Conservation (phyloP, 2,888 invertebrate genomes). For the Scaptomyza cyrtandrae region DNA sequence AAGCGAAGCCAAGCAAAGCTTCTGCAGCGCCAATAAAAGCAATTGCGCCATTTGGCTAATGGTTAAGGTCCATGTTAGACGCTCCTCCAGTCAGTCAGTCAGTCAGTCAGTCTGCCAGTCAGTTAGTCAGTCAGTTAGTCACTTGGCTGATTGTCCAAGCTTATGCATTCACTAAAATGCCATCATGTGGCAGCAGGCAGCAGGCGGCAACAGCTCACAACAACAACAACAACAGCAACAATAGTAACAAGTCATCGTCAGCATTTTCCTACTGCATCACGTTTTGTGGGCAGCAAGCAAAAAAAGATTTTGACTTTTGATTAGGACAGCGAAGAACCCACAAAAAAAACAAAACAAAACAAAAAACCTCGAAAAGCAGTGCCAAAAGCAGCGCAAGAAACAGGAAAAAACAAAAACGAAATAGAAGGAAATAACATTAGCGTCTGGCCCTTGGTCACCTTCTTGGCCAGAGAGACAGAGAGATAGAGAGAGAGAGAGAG, state of each 20-base stretch:
- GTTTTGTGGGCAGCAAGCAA: slow-evolving; percentile 72
- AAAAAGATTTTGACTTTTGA: slow-evolving; percentile 80
- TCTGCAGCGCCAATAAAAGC: slow-evolving; percentile 76
- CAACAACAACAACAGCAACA: slow-evolving; percentile 8
- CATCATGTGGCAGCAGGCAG: slow-evolving; percentile 55
- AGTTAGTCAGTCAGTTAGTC: slow-evolving; percentile 36
- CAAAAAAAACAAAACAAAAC: slow-evolving; percentile 27
- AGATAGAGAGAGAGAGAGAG: slow-evolving; percentile 19
- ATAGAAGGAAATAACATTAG: slow-evolving; percentile 24
- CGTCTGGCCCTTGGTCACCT: slow-evolving; percentile 63
- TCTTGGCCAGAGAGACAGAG: slow-evolving; percentile 22
- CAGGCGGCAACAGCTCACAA: slow-evolving; percentile 17
- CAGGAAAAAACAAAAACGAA: neutral
- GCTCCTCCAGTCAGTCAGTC: slow-evolving; percentile 45
- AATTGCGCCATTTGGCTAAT: slow-evolving; percentile 79
- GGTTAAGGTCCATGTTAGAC: slow-evolving; percentile 73
- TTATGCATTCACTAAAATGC: slow-evolving; percentile 70
- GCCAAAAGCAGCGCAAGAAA: slow-evolving; percentile 31
- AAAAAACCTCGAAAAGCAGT: slow-evolving; percentile 39
- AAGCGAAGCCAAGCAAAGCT: slow-evolving; percentile 47
- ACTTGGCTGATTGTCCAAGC: slow-evolving; percentile 59
- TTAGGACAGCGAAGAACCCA: slow-evolving; percentile 50
- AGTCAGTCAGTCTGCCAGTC: slow-evolving; percentile 19
- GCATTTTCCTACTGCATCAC: slow-evolving; percentile 83
- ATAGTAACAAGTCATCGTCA: slow-evolving; percentile 69